Evolutionary conservation across 1,140 invertebrate species (phyloP), one percentile per base, ranked within the genome.

Genomic region (Aphis gossypii): DNA sequence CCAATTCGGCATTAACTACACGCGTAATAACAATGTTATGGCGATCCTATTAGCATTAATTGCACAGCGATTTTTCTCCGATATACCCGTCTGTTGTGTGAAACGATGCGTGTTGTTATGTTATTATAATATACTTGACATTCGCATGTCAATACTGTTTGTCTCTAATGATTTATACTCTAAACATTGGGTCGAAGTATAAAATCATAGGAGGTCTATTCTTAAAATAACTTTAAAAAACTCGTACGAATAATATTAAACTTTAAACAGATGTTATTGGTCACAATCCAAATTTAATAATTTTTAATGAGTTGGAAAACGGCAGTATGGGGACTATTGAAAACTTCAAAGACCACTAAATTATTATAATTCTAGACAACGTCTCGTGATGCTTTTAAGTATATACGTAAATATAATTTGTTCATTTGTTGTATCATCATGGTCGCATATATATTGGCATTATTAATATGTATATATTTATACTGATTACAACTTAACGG

Each of bases 201-300:
- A n/a, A 76, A 76, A 54, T 54, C 30, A 54, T 35, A 51, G n/a
- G 48, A 51, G 48, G 87, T 88, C 48, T 38, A 21, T 48, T 88
- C 87, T 44, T 48, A 88, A 88, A 88, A 90, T 90, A 90, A 60
- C 51, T 60, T 21, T 84, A 25, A 18, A 51, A 60, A 60, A 35
- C 88, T 38, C 48, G 51, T 3, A 44, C 88, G 54, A 60, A 89
- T 38, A 76, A 38, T 60, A 76, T 90, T 91, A 90, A 76, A 56
- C 83, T 92, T 90, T 94, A 48, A 86, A 90, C 87, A 90, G 56
- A 84, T 90, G 76, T 92, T 89, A 89, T 90, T 94, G 89, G 82
- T 94, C 41, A 90, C 41, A 92, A n/a, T 94, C 90, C 88, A 94
- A 94, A 86, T 51, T 60, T 60, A 44, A 60, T 90, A 60, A 25